These are phyloP conservation scores for Oreotragus oreotragus DNA, from an alignment of 2,113 vertebrate genomes.

Conservation along the genomic window DNA sequence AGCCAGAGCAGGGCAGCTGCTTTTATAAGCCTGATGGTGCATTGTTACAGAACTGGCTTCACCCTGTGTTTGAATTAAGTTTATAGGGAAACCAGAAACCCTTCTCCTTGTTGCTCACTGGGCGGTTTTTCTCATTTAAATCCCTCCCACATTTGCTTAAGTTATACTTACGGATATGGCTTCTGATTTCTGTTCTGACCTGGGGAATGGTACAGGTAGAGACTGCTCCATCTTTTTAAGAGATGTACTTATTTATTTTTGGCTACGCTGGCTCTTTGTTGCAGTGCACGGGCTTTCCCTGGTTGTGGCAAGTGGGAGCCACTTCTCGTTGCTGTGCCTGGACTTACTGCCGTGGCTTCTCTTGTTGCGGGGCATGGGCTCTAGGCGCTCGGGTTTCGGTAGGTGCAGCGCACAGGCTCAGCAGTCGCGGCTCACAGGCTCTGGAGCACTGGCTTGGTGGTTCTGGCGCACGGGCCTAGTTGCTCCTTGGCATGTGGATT, in stretches of 20 bases:
- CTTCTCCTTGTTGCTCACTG: slow-evolving; percentile 8
- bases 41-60: slow-evolving; percentile 42
- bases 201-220: background rate
- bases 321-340: background rate
- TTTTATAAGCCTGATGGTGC: slow-evolving; percentile 39
- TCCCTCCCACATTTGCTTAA: background rate
- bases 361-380: background rate
- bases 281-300: background rate
- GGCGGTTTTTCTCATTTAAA: slow-evolving; percentile 32
- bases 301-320: background rate
- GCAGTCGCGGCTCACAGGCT: background rate
- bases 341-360: background rate
- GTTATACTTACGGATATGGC: background rate
- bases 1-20: slow-evolving; percentile 5
- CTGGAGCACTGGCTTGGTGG: background rate
- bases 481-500: background rate
- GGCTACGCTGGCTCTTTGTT: background rate
- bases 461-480: background rate
- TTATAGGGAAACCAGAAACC: slow-evolving; percentile 17
- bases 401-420: background rate
- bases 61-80: slow-evolving; percentile 24
- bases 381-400: background rate
- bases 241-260: background rate
- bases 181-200: slow-evolving; percentile 20
- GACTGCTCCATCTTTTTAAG: background rate